Evolutionary conservation across 2,113 vertebrate genomes (phyloP), one percentile per base, ranked within the genome.

Genomic region (Sapayoa aenigma): DNA sequence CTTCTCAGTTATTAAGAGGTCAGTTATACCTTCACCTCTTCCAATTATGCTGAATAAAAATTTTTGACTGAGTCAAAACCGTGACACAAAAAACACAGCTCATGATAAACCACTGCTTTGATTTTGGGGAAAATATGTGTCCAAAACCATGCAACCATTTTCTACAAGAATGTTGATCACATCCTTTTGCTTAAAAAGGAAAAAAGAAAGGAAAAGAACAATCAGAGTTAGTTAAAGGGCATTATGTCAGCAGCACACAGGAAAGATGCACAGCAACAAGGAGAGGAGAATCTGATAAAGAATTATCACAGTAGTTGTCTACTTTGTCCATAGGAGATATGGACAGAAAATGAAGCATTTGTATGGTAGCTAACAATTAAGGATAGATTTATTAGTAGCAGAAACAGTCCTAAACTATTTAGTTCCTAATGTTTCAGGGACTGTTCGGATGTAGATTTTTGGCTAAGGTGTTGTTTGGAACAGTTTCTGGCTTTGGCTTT

Each of bases 281-380:
- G 46, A 58, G 49, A 73, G 24, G 33, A 88, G 63, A 49, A 59
- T 44, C 37, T 71, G 56, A 82, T 63, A 12, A 23, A 37, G 25
- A 62, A 37, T 30, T 28, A 47, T 14, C 14, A 31, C 12, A 14
- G 60, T 13, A 81, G 23, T 31, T 66, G 23, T 60, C 50, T 73
- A 10, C 50, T 81, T 80, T 89, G 55, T 75, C 65, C 24, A 5
- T 21, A 47, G 80, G 46, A 84, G 42, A 72, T 15, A 71, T 92
- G 89, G 91, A 87, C 33, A 95, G 77, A 90, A 86, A 94, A 92
- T 82, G 79, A 90, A 89, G 35, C 35, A 72, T 25, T 25, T 58
- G 27, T 44, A 46, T 65, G 14, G 47, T 80, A 80, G 60, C 37
- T 87, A 60, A 65, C 84, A 84, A 93, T 42, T 81, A 78, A 82